These are phyloP conservation scores for Heteropelma amictum DNA, from an alignment of 2,888 invertebrate species.

Conservation along the genomic window DNA sequence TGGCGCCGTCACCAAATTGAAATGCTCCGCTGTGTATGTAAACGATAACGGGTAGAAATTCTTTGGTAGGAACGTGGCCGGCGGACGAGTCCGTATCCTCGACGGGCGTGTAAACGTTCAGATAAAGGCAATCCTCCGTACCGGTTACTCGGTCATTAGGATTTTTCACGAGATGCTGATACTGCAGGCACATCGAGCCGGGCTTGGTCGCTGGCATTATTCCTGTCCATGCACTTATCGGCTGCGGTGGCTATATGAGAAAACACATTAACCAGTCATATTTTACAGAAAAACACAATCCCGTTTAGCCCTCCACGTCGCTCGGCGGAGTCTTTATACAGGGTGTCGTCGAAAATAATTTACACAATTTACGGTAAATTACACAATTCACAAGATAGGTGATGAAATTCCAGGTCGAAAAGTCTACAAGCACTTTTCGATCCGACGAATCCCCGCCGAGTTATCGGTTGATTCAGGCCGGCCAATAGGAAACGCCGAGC, in stretches of 20 bases:
- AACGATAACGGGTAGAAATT: constrained; percentile 60
- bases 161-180: constrained; percentile 46
- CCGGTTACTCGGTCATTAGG: constrained; percentile 54
- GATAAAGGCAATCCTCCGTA: constrained; percentile 61
- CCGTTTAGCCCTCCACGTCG: too few relatives aligned
- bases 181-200: constrained; percentile 56
- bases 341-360: too few relatives aligned
- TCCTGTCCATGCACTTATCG: constrained; percentile 52
- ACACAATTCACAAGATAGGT: too few relatives aligned
- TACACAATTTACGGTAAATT: too few relatives aligned
- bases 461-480: too few relatives aligned
- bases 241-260: constrained; percentile 60
- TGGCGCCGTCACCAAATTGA: constrained; percentile 82
- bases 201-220: constrained; percentile 54
- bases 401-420: too few relatives aligned
- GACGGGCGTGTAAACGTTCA: constrained; percentile 60
- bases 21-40: constrained; percentile 63
- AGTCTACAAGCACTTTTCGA: too few relatives aligned
- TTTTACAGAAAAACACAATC: too few relatives aligned
- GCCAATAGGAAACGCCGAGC: too few relatives aligned
- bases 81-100: not conserved
- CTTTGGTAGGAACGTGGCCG: not conserved
- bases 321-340: too few relatives aligned
- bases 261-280: too few relatives aligned
- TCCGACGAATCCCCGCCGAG: too few relatives aligned